Base-by-base conservation (phyloP, 2,888 invertebrate genomes). In the Aricia artaxerxes region DNA sequence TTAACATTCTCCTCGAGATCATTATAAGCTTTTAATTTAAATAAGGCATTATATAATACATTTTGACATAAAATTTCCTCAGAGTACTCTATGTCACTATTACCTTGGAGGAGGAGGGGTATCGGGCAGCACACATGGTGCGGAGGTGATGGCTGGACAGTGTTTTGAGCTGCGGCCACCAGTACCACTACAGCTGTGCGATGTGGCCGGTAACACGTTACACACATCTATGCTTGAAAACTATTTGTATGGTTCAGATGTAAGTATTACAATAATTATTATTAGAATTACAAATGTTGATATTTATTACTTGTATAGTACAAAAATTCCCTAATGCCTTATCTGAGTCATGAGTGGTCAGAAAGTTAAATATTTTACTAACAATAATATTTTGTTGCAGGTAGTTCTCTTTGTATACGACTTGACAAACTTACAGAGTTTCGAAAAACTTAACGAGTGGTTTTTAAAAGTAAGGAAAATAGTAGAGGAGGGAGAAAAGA, bases 321-420 rank as follows among this genome's bases (percentile, higher is more conserved):
- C 24, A 24, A 24, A 24, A 24, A 24, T 24, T 24, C 24, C 24
- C 24, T 24, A 24, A 24, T 24, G 24, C 24, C 24, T 24, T 24
- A 24, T 24, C 24, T 24, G 24, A 24, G 24, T 24, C 24, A 24
- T 24, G 24, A 24, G 24, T 0, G 24, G 24, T 24, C 24, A 24
- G 24, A 24, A 24, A 24, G 24, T 24, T 24, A 24, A 24, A 24
- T 24, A 24, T 24, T 24, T 24, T 24, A 24, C 24, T 24, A 24
- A 24, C 24, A 24, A 24, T 24, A 24, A 24, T 24, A 24, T 24
- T 73, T 78, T 81, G 72, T 91, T 95, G 83, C 89, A 97, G 97
- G 96, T 97, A 78, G 95, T 98, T 78, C 88, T 98, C 78, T 93
- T 98, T 82, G 97, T 98, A 0, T 98, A 98, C 88, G 98, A 98